Evolutionary conservation across 2,888 invertebrate species (phyloP), one percentile per base, ranked within the genome.

Genomic region (Pharmacophagus antenor): DNA sequence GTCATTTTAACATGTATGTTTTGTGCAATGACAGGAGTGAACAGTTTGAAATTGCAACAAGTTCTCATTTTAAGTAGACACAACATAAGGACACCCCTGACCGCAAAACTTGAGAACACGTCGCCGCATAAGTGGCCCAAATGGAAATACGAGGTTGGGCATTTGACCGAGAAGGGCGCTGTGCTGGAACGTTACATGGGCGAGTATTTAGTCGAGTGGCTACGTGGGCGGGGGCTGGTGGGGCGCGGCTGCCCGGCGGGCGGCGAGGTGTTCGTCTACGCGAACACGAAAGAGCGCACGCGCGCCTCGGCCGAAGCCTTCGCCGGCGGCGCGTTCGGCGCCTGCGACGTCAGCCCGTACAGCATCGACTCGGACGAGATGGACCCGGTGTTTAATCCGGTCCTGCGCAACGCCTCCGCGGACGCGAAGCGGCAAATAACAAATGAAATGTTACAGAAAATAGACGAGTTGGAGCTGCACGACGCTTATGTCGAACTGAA

Each of bases 21-120:
- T 21, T 50, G 23, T 27, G 49, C 49, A 31, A 41, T 22, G 21
- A 42, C 22, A 15, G 18, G 2, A 27, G 22, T 18, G 21, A 12
- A 27, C 20, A 20, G 47, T 42, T 5, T 56, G 3, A 56, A 55
- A 51, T 63, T 80, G 23, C 66, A 73, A 56, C 80, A 85, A 76
- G 82, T 85, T 27, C 60, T 85, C 2, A 72, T 85, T 54, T 63
- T 88, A 17, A 82, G 86, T 31, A 74, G 88, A 20, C 88, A 88
- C 64, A 82, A 81, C 57, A 62, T 87, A 5, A 71, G 88, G 7
- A 75, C 83, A 6, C 86, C 88, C 10, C 64, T 86, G 17, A 73
- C 73, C 0, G 65, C 65, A 1, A 70, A 70, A 22, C 62, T 85
- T 1, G 65, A 72, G 22, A 53, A 59, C 37, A 65, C 67, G 1